Evolutionary conservation across 2,113 vertebrate species (phyloP), one percentile per base, ranked within the genome.

Genomic region (Anguilla japonica): DNA sequence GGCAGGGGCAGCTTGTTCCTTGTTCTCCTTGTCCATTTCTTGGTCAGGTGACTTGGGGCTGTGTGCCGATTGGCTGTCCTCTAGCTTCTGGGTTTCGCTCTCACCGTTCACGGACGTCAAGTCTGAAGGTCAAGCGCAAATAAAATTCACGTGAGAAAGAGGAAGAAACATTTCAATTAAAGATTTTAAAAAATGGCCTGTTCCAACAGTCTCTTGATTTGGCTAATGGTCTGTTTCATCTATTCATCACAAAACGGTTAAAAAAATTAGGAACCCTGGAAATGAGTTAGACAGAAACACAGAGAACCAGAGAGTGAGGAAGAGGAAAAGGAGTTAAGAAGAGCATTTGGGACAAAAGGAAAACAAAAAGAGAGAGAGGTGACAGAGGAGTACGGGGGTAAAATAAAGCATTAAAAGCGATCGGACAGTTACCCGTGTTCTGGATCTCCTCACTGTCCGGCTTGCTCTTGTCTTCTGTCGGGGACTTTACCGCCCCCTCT

Each of bases 51-150:
- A 91, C 87, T 95, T 92, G 11, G 93, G 91, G 84, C 92, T 93
- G 80, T 88, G 89, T 83, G 95, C 91, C 3, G 85, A 83, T 75
- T 88, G 82, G 29, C 87, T 89, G 22, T 95, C 94, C 0, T 90
- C 92, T 26, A 95, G 97, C 50, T 96, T 97, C 90, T 96, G 95
- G 75, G 93, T 91, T 41, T 92, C 85, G 0, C 97, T 96, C 85
- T 98, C 97, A 0, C 98, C 98, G 0, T 99, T 99, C 85, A 99
- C 94, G 0, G 98, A 96, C 0, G 95, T 90, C n/a, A 95, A 91
- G 63, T 97, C 97, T 97, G 60, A 3, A 14, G 46, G 84, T 79
- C 56, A 86, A 63, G 84, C 50, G 85, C 41, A 2, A 4, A 11
- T 53, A 34, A 87, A 80, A 11, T 56, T 56, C 53, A 56, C 20